These are phyloP conservation scores for Tor tambroides DNA, from an alignment of 2,113 vertebrate genomes.

Conservation along the genomic window DNA sequence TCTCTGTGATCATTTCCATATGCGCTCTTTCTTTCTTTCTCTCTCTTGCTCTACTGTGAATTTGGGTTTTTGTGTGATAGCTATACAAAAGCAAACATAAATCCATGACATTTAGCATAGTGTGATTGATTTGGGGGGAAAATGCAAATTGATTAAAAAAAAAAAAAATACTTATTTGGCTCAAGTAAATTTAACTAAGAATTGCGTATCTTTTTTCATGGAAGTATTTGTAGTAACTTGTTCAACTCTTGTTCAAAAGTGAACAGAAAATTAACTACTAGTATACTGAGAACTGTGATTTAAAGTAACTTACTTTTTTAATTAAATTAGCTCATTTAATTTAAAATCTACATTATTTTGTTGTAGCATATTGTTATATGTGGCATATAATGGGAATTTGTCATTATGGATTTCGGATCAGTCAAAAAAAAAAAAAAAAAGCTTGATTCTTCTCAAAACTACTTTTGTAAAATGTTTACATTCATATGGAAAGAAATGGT, in stretches of 20 bases:
- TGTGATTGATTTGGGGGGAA: background rate
- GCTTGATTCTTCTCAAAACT: background rate
- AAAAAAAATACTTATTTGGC: background rate
- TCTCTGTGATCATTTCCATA: constrained; percentile 45
- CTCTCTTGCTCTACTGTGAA: background rate
- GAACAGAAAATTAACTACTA: background rate
- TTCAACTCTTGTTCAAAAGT: background rate
- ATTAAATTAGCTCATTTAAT: background rate
- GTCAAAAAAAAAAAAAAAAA: background rate
- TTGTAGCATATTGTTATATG: background rate
- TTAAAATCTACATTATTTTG: background rate
- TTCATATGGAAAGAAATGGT: background rate
- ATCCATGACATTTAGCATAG: background rate
- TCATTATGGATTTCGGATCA: background rate
- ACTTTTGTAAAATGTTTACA: background rate
- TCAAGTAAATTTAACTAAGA: background rate
- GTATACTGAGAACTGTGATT: background rate
- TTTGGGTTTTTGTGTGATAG: background rate
- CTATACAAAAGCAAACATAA: background rate
- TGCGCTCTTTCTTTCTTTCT: constrained; percentile 1
- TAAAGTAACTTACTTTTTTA: background rate
- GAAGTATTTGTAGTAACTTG: background rate
- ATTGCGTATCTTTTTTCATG: background rate
- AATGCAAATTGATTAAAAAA: background rate
- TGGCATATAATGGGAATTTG: background rate